Conservation (phyloP, 2,888 invertebrate species). For the Hirtodrosophila confusa region DNA sequence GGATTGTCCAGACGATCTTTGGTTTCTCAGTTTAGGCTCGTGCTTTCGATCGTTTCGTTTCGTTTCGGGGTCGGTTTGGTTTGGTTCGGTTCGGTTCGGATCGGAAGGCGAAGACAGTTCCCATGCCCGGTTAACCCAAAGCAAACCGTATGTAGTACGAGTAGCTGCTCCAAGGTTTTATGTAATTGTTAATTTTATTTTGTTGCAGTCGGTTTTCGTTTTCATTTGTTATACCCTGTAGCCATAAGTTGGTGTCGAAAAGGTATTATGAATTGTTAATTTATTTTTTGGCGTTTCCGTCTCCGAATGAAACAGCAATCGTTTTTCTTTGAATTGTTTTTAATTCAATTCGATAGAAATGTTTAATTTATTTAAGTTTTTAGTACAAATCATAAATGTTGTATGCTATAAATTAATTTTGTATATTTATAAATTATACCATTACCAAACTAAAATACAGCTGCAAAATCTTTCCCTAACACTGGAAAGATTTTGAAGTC, state of each 20-base stretch:
- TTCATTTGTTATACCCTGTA: constrained; percentile 38
- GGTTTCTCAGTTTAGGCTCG: no score
- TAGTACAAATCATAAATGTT: no score
- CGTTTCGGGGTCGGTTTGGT: constrained; percentile 1
- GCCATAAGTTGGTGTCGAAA: background rate
- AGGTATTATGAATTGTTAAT: constrained; percentile 12
- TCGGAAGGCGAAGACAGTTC: constrained; percentile 49
- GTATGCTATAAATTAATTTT: no score
- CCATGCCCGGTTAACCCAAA: constrained; percentile 42
- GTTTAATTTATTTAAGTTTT: no score
- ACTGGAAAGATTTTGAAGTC: no score
- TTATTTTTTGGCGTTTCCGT: no score
- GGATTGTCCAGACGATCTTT: constrained; percentile 1
- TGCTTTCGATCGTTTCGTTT: constrained; percentile 3
- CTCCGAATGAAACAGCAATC: no score
- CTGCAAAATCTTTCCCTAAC: no score
- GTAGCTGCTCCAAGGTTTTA: constrained; percentile 51
- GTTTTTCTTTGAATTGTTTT: no score
- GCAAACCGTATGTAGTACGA: constrained; percentile 13
- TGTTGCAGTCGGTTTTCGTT: constrained; percentile 35
- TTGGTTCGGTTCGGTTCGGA: constrained; percentile 19
- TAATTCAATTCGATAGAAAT: no score
- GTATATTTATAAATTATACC: no score
- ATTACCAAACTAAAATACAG: no score
- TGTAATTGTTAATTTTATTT: constrained; percentile 60